These are phyloP conservation scores for Stegodyphus mimosarum DNA, from an alignment of 1,140 invertebrate species.

Conservation along the genomic window DNA sequence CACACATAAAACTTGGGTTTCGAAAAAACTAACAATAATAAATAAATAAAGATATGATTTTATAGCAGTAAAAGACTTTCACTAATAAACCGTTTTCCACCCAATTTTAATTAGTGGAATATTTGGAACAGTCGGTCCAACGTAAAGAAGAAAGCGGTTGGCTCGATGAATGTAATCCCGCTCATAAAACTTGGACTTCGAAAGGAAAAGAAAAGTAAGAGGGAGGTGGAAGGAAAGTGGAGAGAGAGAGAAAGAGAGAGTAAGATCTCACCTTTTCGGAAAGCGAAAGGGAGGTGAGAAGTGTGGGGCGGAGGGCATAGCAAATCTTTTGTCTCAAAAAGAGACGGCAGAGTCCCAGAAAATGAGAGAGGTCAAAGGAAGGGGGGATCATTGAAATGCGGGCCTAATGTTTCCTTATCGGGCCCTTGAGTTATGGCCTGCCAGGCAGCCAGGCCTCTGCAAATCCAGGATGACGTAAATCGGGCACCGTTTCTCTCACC, in stretches of 20 bases:
- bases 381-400: constrained; percentile 58
- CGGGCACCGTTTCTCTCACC: constrained; percentile 57
- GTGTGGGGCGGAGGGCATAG: background rate
- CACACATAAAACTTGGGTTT: no score
- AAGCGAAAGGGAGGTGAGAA: no score
- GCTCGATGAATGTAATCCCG: constrained; percentile 24
- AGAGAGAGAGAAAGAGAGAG: constrained; percentile 6
- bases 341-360: constrained; percentile 4
- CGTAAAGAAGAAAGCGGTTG: no score
- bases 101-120: no score
- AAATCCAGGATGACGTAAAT: constrained; percentile 59
- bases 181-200: constrained; percentile 34
- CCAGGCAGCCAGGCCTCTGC: constrained; percentile 44
- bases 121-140: no score
- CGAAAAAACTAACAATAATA: no score
- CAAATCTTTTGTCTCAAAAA: constrained; percentile 38
- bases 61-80: no score
- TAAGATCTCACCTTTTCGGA: constrained; percentile 51
- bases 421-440: constrained; percentile 55
- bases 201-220: background rate
- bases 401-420: constrained; percentile 60
- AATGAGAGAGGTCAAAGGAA: constrained; percentile 53
- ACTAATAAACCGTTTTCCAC: no score
- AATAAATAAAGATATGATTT: no score
- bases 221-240: background rate